Base-by-base conservation (phyloP, 1,140 invertebrate species). In the Bombus ignitus region DNA sequence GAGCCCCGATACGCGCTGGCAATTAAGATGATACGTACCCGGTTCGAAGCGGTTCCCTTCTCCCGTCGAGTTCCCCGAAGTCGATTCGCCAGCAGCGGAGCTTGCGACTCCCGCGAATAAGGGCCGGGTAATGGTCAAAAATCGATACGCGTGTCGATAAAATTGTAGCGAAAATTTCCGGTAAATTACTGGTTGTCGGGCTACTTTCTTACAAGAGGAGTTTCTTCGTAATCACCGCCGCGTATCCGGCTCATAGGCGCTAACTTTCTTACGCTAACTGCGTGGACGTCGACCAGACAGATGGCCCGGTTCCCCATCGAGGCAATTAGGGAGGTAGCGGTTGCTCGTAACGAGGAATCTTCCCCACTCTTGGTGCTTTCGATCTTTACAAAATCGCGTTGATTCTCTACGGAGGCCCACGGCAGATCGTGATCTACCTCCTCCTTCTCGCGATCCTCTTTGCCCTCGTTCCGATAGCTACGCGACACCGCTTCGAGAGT, bases 1-100 rank as follows among this genome's bases (percentile, higher is more conserved):
- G 71, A 53, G 75, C 47, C 44, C 59, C 44, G 59, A 13, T 71
- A 76, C 72, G 86, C 84, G 78, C 70, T 70, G 86, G 88, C 88
- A 92, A 92, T 92, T 92, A 92, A 90, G 91, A 88, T 88, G 84
- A 85, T 89, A 90, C 87, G 89, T 91, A 88, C 87, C 88, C 84
- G 28, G 28, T 44, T 42, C 32, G 39, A 47, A 70, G 35, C 32
- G 18, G 35, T 25, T 15, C 32, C 32, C 2, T 15, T 6, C 32
- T n/a, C 65, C 18, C 32, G 10, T 15, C 57, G 35, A 39, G 42
- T 83, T 76, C 81, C 42, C 15, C 81, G 81, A 82, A 75, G 15
- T 18, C 32, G 72, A 47, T 74, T 74, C 72, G 42, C n/a, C 39
- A 35, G 44, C 42, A 74, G 25, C 5, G 4, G 8, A 18, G 5